phyloP scores from a whole-genome alignment of 37 sponge, comb jelly and placozoan species.

The Halisarca cf. caerulea region DNA sequence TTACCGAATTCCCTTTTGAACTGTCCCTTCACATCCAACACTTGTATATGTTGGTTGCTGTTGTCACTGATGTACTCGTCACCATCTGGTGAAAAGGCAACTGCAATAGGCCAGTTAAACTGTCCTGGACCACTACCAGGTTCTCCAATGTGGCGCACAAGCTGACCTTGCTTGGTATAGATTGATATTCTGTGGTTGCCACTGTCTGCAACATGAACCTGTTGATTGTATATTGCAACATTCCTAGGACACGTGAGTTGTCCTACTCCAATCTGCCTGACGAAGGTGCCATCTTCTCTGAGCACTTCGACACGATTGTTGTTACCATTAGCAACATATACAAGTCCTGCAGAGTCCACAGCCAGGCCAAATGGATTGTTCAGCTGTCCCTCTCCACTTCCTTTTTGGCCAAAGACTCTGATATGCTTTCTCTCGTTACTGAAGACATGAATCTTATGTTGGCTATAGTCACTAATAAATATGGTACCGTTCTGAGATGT shows the following conservation, averaged over 20 bases:
- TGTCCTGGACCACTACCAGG: neutral
- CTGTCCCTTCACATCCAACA: neutral
- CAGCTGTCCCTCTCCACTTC: neutral
- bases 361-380: neutral
- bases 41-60: neutral
- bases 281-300: too few species aligned
- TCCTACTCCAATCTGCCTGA: too few species aligned
- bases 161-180: neutral
- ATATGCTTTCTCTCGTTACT: neutral
- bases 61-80: neutral
- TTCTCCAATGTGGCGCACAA: neutral
- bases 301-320: too few species aligned
- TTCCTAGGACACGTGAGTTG: too few species aligned
- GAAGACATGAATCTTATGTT: neutral
- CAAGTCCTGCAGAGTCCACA: neutral
- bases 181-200: neutral
- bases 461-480: neutral
- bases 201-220: too few species aligned
- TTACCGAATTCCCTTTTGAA: neutral
- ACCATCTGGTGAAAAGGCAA: neutral
- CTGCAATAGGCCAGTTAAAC: neutral
- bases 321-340: neutral
- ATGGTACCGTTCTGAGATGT: neutral
- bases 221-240: too few species aligned
- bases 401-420: neutral